Evolutionary conservation across 2,113 vertebrate species (phyloP).

Genomic region (Todiramphus chloris): DNA sequence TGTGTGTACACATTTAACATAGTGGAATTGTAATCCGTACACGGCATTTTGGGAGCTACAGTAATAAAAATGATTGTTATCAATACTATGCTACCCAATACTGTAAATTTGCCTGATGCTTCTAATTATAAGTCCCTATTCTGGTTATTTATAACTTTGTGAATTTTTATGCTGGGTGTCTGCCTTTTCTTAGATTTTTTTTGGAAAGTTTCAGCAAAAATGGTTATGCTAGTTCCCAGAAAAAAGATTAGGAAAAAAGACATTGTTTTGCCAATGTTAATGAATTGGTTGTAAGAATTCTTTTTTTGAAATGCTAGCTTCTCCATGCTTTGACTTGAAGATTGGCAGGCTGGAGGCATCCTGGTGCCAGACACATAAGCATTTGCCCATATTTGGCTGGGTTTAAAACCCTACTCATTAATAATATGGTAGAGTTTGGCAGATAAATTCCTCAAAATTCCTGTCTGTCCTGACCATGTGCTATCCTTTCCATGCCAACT

Average conservation of each 20-base stretch:
- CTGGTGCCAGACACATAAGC: slow-evolving; percentile 40
- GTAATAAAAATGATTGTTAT: not conserved
- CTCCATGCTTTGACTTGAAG: slow-evolving; percentile 42
- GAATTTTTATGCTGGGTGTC: slow-evolving; percentile 49
- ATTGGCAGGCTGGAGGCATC: slow-evolving; percentile 18
- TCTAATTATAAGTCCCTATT: slow-evolving; percentile 33
- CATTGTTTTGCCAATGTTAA: slow-evolving; percentile 66
- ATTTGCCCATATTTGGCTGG: slow-evolving; percentile 56
- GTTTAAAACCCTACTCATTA: slow-evolving; percentile 20
- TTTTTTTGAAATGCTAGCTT: slow-evolving; percentile 24
- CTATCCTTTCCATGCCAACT: not conserved
- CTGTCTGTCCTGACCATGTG: slow-evolving; percentile 5
- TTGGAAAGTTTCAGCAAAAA: slow-evolving; percentile 48
- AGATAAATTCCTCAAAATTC: slow-evolving; percentile 2
- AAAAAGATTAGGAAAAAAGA: slow-evolving; percentile 61
- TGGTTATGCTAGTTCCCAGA: slow-evolving; percentile 52
- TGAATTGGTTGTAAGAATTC: slow-evolving; percentile 56
- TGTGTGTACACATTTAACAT: not conserved
- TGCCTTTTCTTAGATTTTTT: slow-evolving; percentile 51
- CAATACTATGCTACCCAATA: not conserved
- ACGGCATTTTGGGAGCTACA: not conserved
- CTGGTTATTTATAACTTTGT: slow-evolving; percentile 26
- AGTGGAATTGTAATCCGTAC: not conserved
- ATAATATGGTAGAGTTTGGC: slow-evolving; percentile 28
- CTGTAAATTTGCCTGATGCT: not conserved